Evolutionary conservation across 1,140 invertebrate species (phyloP), one percentile per base, ranked within the genome.

Genomic region (Drosophila leontia): DNA sequence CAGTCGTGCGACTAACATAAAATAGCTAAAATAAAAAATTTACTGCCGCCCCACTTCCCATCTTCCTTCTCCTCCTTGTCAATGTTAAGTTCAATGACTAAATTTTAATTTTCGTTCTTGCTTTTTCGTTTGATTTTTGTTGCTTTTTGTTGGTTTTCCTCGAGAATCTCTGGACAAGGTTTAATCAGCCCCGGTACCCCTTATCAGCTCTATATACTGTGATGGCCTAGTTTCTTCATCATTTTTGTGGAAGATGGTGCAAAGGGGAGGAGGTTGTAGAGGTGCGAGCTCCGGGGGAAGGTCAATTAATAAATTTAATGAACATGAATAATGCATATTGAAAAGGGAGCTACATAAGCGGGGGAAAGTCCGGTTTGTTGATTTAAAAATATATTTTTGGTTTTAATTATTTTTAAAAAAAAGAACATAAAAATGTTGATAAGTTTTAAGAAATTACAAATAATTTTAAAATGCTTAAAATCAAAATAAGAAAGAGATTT

Each of bases 31-130:
- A 47, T 13, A 47, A 48, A 56, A 11, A 7, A 17, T 23, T 19
- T 70, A 29, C 26, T 39, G n/a, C 57, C 7, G 19, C 29, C 79
- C 45, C 29, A 26, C 58, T 60, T 35, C 58, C 62, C 47, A 15
- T 44, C 61, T 23, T 23, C 13, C 50, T 50, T 26, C 42, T 13
- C 34, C 13, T 42, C 26, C 39, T 59, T 61, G 42, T 62, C 75
- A 75, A 64, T 84, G 59, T 68, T 80, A 87, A 72, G 84, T 87
- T 87, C 80, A 87, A 88, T 87, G 84, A 88, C 84, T 88, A 88
- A 87, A 87, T 71, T 87, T 65, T 51, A 78, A 80, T 35, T 12
- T 48, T n/a, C n/a, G 55, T 13, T 58, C 13, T 34, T 19, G 17
- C 15, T 37, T 7, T 41, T 58, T 59, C 2, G 9, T n/a, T 55